Evolutionary conservation across 1,140 invertebrate genomes (phyloP).

Genomic region (Calosoma granatense): DNA sequence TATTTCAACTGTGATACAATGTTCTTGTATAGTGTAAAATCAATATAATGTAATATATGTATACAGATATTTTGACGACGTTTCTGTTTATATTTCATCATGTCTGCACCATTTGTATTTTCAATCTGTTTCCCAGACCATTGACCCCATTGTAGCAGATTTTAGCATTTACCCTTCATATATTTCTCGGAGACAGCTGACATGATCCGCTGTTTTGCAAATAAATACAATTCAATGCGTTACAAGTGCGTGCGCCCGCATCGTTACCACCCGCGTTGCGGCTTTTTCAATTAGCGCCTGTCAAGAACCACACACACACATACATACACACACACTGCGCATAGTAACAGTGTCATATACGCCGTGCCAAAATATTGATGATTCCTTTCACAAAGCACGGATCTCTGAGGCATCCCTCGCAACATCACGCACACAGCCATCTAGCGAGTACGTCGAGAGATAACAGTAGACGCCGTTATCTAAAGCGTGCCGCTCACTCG

Average conservation of each 20-base stretch:
- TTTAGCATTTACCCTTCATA: background rate
- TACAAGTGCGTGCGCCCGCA: background rate
- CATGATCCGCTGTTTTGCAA: background rate
- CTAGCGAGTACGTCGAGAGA: no score
- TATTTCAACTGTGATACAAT: no score
- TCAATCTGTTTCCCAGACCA: background rate
- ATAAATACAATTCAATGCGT: background rate
- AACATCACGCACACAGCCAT: no score
- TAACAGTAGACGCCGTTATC: no score
- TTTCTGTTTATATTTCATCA: background rate
- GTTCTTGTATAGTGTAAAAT: no score
- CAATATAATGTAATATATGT: no score
- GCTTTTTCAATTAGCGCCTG: conserved; percentile 4
- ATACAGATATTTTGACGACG: background rate
- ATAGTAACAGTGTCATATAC: background rate
- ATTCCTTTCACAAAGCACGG: no score
- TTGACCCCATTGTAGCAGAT: background rate
- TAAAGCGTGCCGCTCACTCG: no score
- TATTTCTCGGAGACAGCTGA: background rate
- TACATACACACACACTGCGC: background rate
- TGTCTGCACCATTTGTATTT: background rate
- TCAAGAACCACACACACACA: background rate
- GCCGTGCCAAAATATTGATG: background rate
- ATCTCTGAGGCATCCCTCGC: no score
- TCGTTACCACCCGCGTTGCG: background rate